Evolutionary conservation across 1,140 invertebrate species (phyloP), one percentile per base, ranked within the genome.

Genomic region (Charaxes varanes): DNA sequence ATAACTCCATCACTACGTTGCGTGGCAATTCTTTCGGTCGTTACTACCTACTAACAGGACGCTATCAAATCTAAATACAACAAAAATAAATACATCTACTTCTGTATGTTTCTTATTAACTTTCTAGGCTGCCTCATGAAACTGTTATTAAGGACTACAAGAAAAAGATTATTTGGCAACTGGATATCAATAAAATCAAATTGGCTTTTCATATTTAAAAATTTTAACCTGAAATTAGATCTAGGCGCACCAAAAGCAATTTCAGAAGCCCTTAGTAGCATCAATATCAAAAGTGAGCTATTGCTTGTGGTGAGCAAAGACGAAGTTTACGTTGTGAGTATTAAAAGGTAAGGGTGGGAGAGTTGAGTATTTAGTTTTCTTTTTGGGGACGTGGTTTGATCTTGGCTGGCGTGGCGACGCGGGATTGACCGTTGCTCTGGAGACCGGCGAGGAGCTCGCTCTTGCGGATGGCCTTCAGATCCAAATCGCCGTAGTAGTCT

Each of bases 401-500:
- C 37, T 47, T 34, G 31, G 69, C 44, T 87, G 85, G 79, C 87
- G 87, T 55, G 85, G 79, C 76, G 85, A 84, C 54, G 64, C 61
- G 74, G 63, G 80, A 68, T 51, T 71, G 70, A 54, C 87, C 87
- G 62, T 88, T 88, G 74, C 86, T 87, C 64, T 90, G 88, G 62
- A 93, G 87, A 55, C 94, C 94, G 58, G 92, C 86, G 65, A 93
- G 87, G 51, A 96, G 88, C 82, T 95, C 93, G 84, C 92, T 94
- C 88, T 96, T 96, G 84, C 93, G 91, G 88, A 96, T 94, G 85
- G 90, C 90, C 89, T 96, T 96, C 85, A 97, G 86, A 86, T 96
- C 94, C 88, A 96, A 83, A 82, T 96, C 94, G 55, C 95, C 95
- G 71, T 97, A 97, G 89, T 97, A 97, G 89, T 97, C 94, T 88